Evolutionary conservation across 2,888 invertebrate species (phyloP).

Genomic region (Caenorhabditis angaria): DNA sequence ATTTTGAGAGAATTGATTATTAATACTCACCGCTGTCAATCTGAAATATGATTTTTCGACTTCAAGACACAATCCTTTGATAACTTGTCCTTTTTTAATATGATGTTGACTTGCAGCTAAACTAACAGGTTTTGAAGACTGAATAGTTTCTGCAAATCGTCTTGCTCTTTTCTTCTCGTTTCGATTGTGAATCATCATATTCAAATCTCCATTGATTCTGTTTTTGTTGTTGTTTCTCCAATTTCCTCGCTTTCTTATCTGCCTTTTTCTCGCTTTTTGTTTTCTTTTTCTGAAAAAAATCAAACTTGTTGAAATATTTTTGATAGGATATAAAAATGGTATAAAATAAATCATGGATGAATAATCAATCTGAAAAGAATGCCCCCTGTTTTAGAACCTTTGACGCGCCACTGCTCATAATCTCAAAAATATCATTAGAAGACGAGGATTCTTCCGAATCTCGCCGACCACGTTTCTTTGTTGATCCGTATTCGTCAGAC

Average conservation of each 20-base stretch:
- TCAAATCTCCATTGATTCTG: constrained; percentile 20
- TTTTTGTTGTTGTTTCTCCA: constrained; percentile 16
- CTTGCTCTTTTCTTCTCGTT: constrained; percentile 52
- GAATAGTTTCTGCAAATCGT: constrained; percentile 47
- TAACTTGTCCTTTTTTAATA: constrained; percentile 39
- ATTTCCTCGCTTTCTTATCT: constrained; percentile 26
- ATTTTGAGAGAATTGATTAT: too few relatives aligned
- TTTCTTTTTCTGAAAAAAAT: constrained; percentile 33
- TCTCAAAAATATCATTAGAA: constrained; percentile 35
- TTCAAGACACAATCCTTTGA: constrained; percentile 91
- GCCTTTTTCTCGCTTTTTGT: constrained; percentile 34
- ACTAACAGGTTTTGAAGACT: constrained; percentile 13
- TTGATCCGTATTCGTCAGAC: constrained; percentile 11
- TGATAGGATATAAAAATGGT: too few relatives aligned
- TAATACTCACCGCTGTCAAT: constrained; percentile 79
- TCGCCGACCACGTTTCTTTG: constrained; percentile 11
- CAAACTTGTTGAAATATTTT: not conserved
- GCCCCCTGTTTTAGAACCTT: constrained; percentile 21
- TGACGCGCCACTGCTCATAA: constrained; percentile 25
- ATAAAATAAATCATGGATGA: not conserved
- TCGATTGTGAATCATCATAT: constrained; percentile 19
- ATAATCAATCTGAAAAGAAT: not conserved
- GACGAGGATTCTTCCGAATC: constrained; percentile 25
- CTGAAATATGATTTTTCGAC: constrained; percentile 95
- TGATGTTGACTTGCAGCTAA: constrained; percentile 13